These are phyloP conservation scores for Sebastes diaconus DNA, from an alignment of 2,797 vertebrate species.

Conservation along the genomic window DNA sequence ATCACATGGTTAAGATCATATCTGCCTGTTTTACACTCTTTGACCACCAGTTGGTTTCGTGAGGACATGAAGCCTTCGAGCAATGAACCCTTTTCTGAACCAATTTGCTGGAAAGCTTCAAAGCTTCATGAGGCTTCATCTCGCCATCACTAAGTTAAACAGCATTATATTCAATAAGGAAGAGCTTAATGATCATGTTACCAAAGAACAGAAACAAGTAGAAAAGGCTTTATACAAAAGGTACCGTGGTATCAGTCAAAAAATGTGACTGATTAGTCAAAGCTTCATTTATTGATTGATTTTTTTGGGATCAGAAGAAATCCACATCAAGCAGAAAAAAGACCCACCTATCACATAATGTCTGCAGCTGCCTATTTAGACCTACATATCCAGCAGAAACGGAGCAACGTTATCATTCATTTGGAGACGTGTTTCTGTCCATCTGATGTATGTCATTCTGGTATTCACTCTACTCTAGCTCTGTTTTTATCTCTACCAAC, in stretches of 20 bases:
- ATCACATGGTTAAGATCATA: too few relatives aligned
- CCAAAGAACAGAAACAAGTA: background rate
- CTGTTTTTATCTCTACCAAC: background rate
- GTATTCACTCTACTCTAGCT: background rate
- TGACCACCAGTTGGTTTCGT: too few relatives aligned
- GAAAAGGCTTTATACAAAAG: background rate
- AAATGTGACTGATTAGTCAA: background rate
- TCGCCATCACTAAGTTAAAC: background rate
- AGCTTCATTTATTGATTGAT: background rate
- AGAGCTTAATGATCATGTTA: background rate
- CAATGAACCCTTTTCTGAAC: too few relatives aligned
- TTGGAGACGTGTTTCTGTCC: background rate
- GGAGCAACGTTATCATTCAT: background rate
- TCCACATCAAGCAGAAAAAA: background rate
- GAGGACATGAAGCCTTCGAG: too few relatives aligned
- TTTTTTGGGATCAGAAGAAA: background rate
- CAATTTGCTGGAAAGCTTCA: too few relatives aligned
- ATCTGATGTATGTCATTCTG: background rate
- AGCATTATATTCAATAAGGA: background rate
- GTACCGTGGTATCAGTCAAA: background rate
- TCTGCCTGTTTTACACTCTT: too few relatives aligned
- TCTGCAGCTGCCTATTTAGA: too few relatives aligned
- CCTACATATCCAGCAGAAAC: background rate
- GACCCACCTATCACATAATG: too few relatives aligned
- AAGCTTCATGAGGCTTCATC: too few relatives aligned